Conservation (phyloP, 2,888 invertebrate genomes). For the Mactromeris polynyma region DNA sequence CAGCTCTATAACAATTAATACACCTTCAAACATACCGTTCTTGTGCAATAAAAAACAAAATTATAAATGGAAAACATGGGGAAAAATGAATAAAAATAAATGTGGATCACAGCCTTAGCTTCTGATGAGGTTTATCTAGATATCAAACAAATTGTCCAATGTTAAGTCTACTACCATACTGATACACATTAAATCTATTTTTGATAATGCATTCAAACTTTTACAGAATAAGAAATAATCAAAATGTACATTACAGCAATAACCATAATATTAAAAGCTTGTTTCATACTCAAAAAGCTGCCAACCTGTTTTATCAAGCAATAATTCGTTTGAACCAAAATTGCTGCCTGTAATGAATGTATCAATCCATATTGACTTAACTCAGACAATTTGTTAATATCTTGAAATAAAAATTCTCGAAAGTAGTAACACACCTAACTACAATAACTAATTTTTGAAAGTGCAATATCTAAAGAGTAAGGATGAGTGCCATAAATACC, state of each 20-base stretch:
- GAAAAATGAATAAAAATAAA: conserved; percentile 26
- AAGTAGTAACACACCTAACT: not conserved
- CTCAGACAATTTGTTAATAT: not conserved
- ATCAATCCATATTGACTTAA: not conserved
- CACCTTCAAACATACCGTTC: not conserved
- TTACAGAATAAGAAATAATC: too few relatives aligned
- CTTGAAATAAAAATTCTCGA: not conserved
- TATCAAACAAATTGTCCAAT: not conserved
- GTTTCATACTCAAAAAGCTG: too few relatives aligned
- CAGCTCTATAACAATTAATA: not conserved
- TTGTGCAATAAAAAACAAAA: not conserved
- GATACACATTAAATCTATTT: not conserved
- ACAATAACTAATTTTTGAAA: not conserved
- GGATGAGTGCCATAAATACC: not conserved
- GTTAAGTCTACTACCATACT: not conserved
- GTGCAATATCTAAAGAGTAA: not conserved
- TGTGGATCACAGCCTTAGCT: conserved; percentile 62
- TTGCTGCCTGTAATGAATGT: not conserved
- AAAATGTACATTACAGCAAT: too few relatives aligned
- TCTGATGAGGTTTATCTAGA: conserved; percentile 53
- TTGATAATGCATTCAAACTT: not conserved
- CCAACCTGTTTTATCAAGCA: too few relatives aligned
- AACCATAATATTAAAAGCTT: too few relatives aligned
- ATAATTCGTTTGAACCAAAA: too few relatives aligned
- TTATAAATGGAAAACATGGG: conserved; percentile 9